These are phyloP conservation scores for Poecilia wingei DNA, from an alignment of 2,797 vertebrate species.

Conservation along the genomic window DNA sequence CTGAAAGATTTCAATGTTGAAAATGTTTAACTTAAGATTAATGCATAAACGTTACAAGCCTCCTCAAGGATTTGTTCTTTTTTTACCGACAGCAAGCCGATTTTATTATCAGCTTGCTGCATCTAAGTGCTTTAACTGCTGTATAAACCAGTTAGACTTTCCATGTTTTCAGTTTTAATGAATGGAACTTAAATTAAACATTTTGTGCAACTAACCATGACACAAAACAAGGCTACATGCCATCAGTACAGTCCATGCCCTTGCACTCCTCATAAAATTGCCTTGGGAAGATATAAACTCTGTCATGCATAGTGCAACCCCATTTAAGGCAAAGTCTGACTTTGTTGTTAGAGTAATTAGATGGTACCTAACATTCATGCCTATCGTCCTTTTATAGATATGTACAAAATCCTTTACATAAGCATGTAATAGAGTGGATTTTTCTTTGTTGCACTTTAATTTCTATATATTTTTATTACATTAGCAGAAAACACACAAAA, in stretches of 20 bases:
- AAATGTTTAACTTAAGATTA: neutral
- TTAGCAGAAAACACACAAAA: neutral
- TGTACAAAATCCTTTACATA: neutral
- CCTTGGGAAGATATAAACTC: conserved; percentile 6
- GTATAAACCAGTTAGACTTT: neutral
- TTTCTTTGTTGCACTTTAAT: neutral
- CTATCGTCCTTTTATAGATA: neutral
- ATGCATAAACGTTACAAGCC: neutral
- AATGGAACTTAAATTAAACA: neutral
- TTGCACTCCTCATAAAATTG: neutral
- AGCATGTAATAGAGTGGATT: neutral
- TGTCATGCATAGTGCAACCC: neutral
- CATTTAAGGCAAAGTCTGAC: neutral
- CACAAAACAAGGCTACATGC: neutral
- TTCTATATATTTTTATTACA: neutral
- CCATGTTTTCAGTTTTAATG: neutral
- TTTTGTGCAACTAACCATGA: neutral
- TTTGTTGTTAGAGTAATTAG: neutral
- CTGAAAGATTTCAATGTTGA: neutral
- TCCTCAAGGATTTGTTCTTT: neutral
- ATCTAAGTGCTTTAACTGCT: neutral
- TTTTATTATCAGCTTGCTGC: neutral
- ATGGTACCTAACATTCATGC: neutral
- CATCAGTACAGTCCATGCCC: neutral
- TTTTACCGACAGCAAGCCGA: neutral